Conservation (phyloP, 2,888 invertebrate species). For the Glyphotaelius pellucidus region DNA sequence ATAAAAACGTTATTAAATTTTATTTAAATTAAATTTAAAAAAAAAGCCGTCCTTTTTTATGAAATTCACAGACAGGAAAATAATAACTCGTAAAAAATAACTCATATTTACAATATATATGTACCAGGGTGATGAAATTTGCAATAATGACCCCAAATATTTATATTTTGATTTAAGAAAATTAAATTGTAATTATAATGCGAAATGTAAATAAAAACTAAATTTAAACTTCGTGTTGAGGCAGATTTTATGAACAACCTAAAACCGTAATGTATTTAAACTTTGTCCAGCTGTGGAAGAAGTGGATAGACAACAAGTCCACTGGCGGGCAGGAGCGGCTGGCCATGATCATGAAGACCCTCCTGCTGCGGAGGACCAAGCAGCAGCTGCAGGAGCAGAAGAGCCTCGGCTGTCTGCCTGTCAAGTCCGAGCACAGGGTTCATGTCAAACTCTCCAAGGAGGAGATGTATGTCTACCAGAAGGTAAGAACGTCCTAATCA, state of each 20-base stretch:
- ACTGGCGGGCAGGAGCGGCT: conserved; percentile 88
- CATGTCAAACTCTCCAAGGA: conserved; percentile 82
- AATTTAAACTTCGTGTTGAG: background rate
- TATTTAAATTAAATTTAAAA: no score
- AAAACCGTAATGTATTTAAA: background rate
- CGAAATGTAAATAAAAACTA: background rate
- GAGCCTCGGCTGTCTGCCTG: conserved; percentile 80
- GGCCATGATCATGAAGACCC: conserved; percentile 88
- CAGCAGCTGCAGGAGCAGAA: conserved; percentile 83
- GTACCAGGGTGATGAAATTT: background rate
- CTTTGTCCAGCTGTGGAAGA: conserved; percentile 86
- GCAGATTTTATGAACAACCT: background rate
- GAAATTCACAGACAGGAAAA: background rate
- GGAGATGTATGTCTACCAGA: conserved; percentile 88
- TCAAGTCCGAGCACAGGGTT: conserved; percentile 77
- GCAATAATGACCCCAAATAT: background rate
- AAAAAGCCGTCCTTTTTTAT: no score
- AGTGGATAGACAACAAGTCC: conserved; percentile 92
- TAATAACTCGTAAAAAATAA: no score
- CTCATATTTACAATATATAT: background rate
- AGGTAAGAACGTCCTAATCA: conserved; percentile 70
- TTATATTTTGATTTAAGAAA: no score
- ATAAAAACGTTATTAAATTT: no score
- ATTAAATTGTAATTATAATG: background rate
- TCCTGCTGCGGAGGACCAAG: conserved; percentile 94